Evolutionary conservation across 2,113 vertebrate genomes (phyloP).

Genomic region (Calonectris borealis): DNA sequence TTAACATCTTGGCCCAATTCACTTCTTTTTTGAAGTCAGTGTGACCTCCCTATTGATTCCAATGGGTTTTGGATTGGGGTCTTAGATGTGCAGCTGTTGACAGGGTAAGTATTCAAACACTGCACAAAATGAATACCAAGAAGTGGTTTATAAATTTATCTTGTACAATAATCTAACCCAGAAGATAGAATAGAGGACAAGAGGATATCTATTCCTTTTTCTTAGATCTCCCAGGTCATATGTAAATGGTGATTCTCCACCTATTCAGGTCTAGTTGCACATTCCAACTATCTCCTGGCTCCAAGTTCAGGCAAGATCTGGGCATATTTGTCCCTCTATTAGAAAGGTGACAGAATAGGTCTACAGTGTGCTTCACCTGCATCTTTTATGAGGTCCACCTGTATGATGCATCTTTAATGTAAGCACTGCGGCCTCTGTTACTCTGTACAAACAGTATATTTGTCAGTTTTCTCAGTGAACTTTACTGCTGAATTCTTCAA

Average conservation of each 20-base stretch:
- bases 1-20: background rate
- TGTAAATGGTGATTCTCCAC: background rate
- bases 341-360: background rate
- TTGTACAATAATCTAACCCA: background rate
- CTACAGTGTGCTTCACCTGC: background rate
- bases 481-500: background rate
- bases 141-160: background rate
- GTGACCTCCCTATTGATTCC: background rate
- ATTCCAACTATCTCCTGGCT: background rate
- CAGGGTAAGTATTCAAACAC: background rate
- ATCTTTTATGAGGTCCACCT: background rate
- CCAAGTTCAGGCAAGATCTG: background rate
- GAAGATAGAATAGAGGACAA: background rate
- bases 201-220: background rate
- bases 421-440: background rate
- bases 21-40: background rate
- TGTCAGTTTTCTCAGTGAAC: background rate
- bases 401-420: background rate
- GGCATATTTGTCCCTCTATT: background rate
- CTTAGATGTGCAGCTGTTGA: background rate
- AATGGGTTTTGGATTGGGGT: background rate
- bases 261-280: background rate
- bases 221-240: background rate
- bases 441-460: background rate
- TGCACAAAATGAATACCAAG: background rate